phyloP scores from a whole-genome alignment of 2,797 vertebrate species.

The Micromesistius poutassou region DNA sequence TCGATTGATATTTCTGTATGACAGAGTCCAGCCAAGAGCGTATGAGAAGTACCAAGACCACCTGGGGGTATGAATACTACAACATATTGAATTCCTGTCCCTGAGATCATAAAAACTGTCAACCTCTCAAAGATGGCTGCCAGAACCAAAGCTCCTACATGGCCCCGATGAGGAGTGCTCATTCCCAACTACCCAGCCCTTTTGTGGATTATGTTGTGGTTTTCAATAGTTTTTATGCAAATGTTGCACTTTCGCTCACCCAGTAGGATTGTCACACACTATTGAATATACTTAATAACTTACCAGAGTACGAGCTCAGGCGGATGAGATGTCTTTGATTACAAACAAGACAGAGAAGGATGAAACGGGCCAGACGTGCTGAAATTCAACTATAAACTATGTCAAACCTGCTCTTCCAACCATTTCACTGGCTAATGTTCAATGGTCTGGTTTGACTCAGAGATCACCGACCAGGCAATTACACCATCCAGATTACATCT shows the following conservation, averaged over 20 bases:
- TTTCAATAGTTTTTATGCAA: too few relatives aligned
- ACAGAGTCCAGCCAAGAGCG: background rate
- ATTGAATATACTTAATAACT: too few relatives aligned
- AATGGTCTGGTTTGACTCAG: too few relatives aligned
- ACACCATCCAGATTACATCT: too few relatives aligned
- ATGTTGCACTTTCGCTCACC: too few relatives aligned
- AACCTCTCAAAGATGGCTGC: background rate
- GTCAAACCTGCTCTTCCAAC: background rate
- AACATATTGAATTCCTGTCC: background rate
- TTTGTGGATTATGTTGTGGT: too few relatives aligned
- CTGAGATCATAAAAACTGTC: background rate
- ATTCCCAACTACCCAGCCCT: too few relatives aligned
- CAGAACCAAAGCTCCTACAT: background rate
- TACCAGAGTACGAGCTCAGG: too few relatives aligned
- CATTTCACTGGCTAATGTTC: background rate
- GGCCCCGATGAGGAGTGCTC: too few relatives aligned
- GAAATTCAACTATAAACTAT: background rate
- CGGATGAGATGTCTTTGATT: background rate
- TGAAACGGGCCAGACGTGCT: background rate
- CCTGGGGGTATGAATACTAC: background rate
- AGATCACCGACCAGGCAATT: too few relatives aligned
- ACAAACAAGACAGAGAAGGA: background rate
- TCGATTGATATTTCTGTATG: background rate
- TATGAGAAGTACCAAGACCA: background rate
- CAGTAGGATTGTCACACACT: too few relatives aligned